phyloP scores from a whole-genome alignment of 2,797 vertebrate species.

The Neoniphon sammara region DNA sequence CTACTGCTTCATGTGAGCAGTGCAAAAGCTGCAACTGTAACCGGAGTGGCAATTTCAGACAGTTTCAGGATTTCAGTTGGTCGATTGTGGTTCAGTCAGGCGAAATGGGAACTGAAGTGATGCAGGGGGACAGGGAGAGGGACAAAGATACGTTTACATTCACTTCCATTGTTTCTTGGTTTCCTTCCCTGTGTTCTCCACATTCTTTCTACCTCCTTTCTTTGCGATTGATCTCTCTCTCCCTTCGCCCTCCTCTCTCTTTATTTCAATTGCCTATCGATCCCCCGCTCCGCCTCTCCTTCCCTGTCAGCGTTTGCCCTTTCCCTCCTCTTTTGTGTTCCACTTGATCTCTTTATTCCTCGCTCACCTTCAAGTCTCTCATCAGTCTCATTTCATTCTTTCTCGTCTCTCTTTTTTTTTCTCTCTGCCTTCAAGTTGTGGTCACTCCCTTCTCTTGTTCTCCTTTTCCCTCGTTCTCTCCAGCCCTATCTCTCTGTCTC shows the following conservation, averaged over 20 bases:
- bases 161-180: neutral
- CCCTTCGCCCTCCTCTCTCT: constrained; percentile 19
- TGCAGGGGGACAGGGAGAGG: neutral
- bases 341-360: neutral
- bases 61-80: too few relatives aligned
- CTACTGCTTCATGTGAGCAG: neutral
- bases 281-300: constrained; percentile 7
- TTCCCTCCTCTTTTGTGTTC: too few relatives aligned
- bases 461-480: constrained; percentile 3
- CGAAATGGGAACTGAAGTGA: neutral
- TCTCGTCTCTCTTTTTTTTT: neutral
- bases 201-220: constrained; percentile 9
- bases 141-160: neutral
- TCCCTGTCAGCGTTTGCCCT: constrained; percentile 7
- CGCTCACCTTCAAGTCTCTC: neutral
- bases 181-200: neutral
- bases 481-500: constrained; percentile 29
- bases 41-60: too few relatives aligned
- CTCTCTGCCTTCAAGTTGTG: neutral
- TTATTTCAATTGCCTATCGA: constrained; percentile 28
- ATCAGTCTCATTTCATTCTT: constrained; percentile 16
- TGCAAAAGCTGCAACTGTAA: neutral
- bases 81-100: too few relatives aligned
- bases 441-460: neutral
- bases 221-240: constrained; percentile 13